Conservation (phyloP, 2,113 vertebrate genomes). For the Cygnus buccinator region DNA sequence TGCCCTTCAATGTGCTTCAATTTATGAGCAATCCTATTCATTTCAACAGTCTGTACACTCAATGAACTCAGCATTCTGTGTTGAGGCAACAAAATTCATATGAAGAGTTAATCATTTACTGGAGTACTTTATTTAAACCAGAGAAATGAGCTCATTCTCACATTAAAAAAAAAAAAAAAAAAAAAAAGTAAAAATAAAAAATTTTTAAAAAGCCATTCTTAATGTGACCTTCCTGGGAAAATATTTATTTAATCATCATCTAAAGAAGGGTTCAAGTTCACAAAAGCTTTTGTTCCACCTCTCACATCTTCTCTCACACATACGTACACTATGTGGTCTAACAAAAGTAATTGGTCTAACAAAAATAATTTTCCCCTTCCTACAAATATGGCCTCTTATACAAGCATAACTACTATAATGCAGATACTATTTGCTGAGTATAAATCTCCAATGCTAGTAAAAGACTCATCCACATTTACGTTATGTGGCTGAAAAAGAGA, state of each 20-base stretch:
- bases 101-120: neutral
- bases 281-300: neutral
- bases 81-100: neutral
- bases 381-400: neutral
- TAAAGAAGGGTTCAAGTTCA: neutral
- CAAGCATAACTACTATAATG: neutral
- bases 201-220: neutral
- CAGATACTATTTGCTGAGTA: neutral
- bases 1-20: rapidly evolving
- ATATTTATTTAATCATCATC: neutral
- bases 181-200: no score
- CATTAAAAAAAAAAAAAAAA: no score
- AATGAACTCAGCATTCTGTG: neutral
- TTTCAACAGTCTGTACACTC: neutral
- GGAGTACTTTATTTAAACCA: neutral
- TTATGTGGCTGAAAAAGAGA: neutral
- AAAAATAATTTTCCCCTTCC: neutral
- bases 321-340: rapidly evolving
- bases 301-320: neutral
- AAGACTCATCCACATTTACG: neutral
- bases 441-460: neutral
- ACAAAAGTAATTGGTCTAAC: neutral
- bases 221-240: neutral
- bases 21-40: neutral
- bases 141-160: neutral